These are phyloP conservation scores for Trissolcus brochymenae DNA, from an alignment of 2,888 invertebrate species.

Conservation along the genomic window DNA sequence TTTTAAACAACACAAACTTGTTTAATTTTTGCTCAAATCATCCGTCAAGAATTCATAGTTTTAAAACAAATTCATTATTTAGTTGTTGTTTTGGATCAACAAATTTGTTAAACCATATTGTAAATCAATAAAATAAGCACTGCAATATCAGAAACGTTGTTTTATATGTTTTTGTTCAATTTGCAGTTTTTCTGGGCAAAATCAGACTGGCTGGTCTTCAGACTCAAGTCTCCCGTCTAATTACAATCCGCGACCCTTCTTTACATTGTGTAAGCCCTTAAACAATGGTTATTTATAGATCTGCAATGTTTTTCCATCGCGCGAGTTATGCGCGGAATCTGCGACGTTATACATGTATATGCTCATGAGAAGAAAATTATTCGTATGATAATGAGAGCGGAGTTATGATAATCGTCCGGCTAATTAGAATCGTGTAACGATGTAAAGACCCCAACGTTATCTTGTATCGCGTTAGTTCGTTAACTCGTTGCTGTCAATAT, in stretches of 20 bases:
- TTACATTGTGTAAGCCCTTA: slow-evolving; percentile 16
- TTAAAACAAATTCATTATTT: too few relatives aligned
- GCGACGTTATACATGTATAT: background rate
- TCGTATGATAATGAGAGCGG: slow-evolving; percentile 28
- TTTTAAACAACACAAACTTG: too few relatives aligned
- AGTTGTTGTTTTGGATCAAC: too few relatives aligned
- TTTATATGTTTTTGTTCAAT: too few relatives aligned
- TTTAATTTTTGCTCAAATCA: too few relatives aligned
- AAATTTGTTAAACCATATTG: too few relatives aligned
- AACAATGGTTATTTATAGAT: slow-evolving; percentile 29
- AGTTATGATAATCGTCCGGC: slow-evolving; percentile 37
- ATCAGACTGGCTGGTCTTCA: too few relatives aligned
- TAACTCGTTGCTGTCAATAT: slow-evolving; percentile 48
- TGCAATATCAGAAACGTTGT: too few relatives aligned
- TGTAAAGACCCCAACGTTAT: slow-evolving; percentile 34
- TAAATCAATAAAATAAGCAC: too few relatives aligned
- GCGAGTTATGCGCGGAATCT: slow-evolving; percentile 21
- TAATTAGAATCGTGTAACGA: slow-evolving; percentile 48
- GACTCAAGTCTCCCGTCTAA: too few relatives aligned
- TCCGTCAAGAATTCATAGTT: too few relatives aligned
- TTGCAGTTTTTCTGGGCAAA: too few relatives aligned
- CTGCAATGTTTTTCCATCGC: slow-evolving; percentile 6
- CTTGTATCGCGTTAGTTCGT: slow-evolving; percentile 46
- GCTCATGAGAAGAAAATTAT: slow-evolving; percentile 9
- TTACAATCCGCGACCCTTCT: slow-evolving; percentile 20